These are phyloP conservation scores for Pyrrhura leucotis DNA, from an alignment of 2,797 vertebrate genomes.

Conservation along the genomic window DNA sequence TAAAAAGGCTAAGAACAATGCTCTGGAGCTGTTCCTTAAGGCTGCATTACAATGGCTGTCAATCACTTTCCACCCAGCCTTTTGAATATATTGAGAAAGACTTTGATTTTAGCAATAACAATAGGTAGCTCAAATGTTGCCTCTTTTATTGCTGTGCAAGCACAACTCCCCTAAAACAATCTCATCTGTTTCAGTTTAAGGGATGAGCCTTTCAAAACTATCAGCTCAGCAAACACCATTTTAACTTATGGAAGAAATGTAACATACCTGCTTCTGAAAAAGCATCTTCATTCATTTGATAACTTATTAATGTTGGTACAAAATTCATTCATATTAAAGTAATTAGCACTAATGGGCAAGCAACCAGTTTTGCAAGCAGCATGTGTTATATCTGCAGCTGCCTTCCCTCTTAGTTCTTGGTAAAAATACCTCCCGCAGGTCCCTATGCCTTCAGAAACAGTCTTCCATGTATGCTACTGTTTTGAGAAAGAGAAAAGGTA, in stretches of 20 bases:
- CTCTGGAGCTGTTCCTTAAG: neutral
- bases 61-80: constrained; percentile 17
- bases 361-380: neutral
- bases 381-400: neutral
- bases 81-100: neutral
- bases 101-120: constrained; percentile 42
- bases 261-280: neutral
- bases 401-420: neutral
- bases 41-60: neutral
- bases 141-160: constrained; percentile 4
- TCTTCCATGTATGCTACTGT: neutral
- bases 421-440: neutral
- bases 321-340: neutral
- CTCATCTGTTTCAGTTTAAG: neutral
- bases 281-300: neutral
- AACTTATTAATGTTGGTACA: neutral
- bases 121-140: neutral
- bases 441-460: neutral
- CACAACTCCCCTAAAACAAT: neutral
- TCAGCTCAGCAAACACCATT: neutral
- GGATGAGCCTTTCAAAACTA: neutral
- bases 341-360: neutral
- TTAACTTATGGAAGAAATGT: neutral
- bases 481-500: neutral
- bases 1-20: neutral